A percentile compares a stretch with the other conserved stretches of the same genome.
phyloP scores from a whole-genome alignment of 2,113 vertebrate species.

The Nycticryphes semicollaris region DNA sequence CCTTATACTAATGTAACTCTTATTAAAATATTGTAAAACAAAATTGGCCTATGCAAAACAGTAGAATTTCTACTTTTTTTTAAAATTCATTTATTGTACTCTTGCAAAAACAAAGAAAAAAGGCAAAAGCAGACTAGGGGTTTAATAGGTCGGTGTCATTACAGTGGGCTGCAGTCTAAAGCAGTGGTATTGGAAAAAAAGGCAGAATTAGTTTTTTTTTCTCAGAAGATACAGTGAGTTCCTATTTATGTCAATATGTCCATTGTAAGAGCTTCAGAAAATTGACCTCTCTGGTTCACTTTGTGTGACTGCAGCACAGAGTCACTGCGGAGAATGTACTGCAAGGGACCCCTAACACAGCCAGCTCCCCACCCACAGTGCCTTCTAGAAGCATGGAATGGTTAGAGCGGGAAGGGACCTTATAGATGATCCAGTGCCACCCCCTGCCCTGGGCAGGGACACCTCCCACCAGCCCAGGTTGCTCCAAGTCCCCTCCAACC shows the following conservation, averaged over 20 bases:
- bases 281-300: background rate
- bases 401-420: too few species aligned
- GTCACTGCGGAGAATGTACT: background rate
- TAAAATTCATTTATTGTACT: background rate
- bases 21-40: conserved; percentile 15
- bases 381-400: too few species aligned
- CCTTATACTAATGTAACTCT: conserved; percentile 10
- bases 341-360: background rate
- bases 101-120: background rate
- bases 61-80: background rate
- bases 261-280: background rate
- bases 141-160: background rate
- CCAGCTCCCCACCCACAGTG: background rate
- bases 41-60: background rate
- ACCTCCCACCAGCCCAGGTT: too few species aligned
- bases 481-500: too few species aligned
- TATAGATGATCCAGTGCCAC: too few species aligned
- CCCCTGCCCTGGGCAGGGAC: too few species aligned
- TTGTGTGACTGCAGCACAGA: too few species aligned
- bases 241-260: background rate
- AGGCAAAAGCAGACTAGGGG: background rate
- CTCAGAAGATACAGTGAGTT: background rate
- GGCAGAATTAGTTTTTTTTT: background rate
- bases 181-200: background rate
- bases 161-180: background rate